A percentile compares a stretch with the other conserved stretches of the same genome.
Conservation (phyloP, 2,888 invertebrate species). For the Agriopis leucophaearia region DNA sequence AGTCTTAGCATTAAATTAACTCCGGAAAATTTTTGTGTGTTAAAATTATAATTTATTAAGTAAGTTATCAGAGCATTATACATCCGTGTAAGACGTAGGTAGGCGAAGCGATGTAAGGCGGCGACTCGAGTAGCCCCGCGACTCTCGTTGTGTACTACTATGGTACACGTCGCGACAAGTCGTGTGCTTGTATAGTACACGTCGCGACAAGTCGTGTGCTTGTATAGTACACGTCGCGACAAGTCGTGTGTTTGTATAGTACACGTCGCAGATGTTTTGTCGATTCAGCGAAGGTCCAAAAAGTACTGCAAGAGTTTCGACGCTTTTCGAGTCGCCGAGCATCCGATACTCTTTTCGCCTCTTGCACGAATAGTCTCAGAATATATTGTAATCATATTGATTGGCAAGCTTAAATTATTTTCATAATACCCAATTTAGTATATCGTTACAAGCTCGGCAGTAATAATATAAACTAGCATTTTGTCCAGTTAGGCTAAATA, state of each 20-base stretch:
- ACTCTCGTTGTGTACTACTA: not conserved
- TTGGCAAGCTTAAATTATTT: not conserved
- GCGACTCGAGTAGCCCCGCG: not conserved
- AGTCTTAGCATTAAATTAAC: conserved; percentile 11
- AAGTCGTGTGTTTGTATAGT: too few species aligned
- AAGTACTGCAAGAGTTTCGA: not conserved
- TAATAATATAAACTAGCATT: conserved; percentile 35
- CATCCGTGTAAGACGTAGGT: not conserved
- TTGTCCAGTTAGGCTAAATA: conserved; percentile 41
- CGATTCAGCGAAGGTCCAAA: too few species aligned
- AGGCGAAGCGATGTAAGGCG: not conserved
- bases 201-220: not conserved
- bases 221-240: too few species aligned
- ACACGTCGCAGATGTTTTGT: too few species aligned
- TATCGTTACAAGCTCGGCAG: conserved; percentile 18
- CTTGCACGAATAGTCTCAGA: not conserved
- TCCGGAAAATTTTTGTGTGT: conserved; percentile 34
- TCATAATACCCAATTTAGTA: not conserved
- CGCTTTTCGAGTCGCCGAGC: not conserved
- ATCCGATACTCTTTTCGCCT: not conserved
- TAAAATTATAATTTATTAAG: not conserved
- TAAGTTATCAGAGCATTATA: not conserved
- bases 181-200: too few species aligned
- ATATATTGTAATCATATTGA: not conserved
- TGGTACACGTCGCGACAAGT: not conserved